Evolutionary conservation across 2,888 invertebrate species (phyloP).

Genomic region (Blastobasis lacticolella): DNA sequence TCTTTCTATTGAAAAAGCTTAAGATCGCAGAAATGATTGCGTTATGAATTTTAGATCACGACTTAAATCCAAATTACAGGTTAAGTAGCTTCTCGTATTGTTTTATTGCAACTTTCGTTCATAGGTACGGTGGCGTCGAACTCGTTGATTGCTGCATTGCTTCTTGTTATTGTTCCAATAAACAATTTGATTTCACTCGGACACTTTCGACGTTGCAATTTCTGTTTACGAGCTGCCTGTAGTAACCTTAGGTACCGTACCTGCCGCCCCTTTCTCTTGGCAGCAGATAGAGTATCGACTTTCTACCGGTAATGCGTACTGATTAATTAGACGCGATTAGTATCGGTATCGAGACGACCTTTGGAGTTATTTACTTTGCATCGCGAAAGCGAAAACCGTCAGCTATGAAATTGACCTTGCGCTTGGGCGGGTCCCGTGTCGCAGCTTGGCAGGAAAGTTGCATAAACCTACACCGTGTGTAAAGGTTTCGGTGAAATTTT

Average conservation of each 20-base stretch:
- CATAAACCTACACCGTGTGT: no score
- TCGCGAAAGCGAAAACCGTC: constrained; percentile 37
- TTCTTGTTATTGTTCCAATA: not conserved
- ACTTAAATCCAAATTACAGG: not conserved
- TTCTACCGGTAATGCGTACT: constrained; percentile 64
- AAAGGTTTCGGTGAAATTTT: no score
- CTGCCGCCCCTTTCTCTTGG: constrained; percentile 61
- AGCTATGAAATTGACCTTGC: not conserved
- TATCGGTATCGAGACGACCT: constrained; percentile 39
- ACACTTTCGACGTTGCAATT: constrained; percentile 28
- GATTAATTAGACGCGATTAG: constrained; percentile 69
- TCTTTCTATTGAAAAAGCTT: no score
- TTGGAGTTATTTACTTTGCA: constrained; percentile 30
- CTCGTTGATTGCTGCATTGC: no score
- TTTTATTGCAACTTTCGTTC: no score
- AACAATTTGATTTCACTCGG: constrained; percentile 1
- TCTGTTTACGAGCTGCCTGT: constrained; percentile 33
- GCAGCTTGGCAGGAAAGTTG: no score
- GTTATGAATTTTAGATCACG: not conserved
- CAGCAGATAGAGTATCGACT: constrained; percentile 45
- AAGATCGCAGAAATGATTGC: no score
- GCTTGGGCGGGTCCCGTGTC: no score
- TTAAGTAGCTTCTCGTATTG: not conserved
- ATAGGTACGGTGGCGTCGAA: no score
- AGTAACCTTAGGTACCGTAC: constrained; percentile 31